phyloP scores from a whole-genome alignment of 2,113 vertebrate genomes.

The Sardina pilchardus region DNA sequence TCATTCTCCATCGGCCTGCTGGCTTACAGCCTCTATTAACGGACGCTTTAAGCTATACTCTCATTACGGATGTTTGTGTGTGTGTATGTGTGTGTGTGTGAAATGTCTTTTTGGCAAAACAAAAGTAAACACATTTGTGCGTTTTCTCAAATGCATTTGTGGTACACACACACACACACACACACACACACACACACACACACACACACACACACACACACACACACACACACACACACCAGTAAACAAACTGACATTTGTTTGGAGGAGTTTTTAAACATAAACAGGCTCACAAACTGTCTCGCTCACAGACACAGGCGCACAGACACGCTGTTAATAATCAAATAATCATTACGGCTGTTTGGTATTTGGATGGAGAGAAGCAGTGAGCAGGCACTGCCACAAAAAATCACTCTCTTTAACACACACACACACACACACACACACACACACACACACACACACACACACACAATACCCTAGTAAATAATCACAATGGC shows the following conservation, averaged over 20 bases:
- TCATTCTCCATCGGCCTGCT: neutral
- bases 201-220: neutral
- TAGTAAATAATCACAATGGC: neutral
- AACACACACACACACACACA: neutral
- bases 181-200: conserved; percentile 55
- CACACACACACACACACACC: neutral
- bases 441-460: neutral
- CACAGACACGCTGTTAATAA: neutral
- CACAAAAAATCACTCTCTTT: neutral
- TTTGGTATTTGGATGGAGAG: neutral
- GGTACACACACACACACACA: neutral
- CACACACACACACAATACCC: neutral
- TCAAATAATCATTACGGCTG: neutral
- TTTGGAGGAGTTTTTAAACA: neutral
- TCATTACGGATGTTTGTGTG: neutral
- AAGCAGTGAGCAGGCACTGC: neutral
- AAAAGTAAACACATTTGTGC: neutral
- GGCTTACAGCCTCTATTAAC: neutral
- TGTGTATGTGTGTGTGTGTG: neutral
- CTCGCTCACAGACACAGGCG: conserved; percentile 2
- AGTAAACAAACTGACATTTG: conserved; percentile 57
- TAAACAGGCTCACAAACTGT: conserved; percentile 33
- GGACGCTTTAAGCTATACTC: neutral
- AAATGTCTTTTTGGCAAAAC: neutral
- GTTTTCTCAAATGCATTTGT: neutral